Base-by-base conservation (phyloP, 2,888 invertebrate genomes). In the Pyrrhia umbra region DNA sequence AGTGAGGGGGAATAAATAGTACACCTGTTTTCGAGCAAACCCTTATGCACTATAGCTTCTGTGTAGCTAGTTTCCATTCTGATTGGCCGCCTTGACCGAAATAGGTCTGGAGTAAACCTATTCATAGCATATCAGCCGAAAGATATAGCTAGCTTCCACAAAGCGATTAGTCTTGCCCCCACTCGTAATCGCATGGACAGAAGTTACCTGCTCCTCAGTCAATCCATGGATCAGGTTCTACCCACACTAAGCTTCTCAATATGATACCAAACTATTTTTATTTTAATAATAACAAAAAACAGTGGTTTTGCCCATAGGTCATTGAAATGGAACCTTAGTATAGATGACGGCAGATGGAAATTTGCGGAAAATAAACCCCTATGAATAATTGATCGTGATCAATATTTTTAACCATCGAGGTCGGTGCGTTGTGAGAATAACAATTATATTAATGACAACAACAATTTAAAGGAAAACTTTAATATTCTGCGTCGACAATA, bases 351-450 rank as follows among this genome's bases (percentile, higher is more conserved):
- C 27, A 25, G 50, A 13, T 40, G 10, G 56, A 70, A 40, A 56
- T 50, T 16, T 40, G 50, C 39, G 71, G 65, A 27, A 68, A 57
- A 57, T 65, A 37, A 21, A 46, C 23, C 30, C 39, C 6, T 10
- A 51, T 57, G 50, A 65, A 65, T 71, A 50, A 71, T 68, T 40
- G 34, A 47, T 39, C n/a, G 8, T 37, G 34, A 71, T 71, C 34
- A 46, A 68, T 66, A 58, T 66, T 69, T 69, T 72, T 18, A 42
- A 65, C 39, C 30, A 52, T 10, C 8, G 50, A 71, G 66, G 66
- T 49, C 23, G 15, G 2, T 45, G 8, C 5, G 25, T 21, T 34
- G 6, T 30, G 10, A 25, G 68, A 68, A 71, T 68, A 50, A 30
- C 13, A 68, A 70, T 25, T 43, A 8, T 51, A 27, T 34, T 61